phyloP scores from a whole-genome alignment of 2,113 vertebrate genomes.

The Glaucidium brasilianum region DNA sequence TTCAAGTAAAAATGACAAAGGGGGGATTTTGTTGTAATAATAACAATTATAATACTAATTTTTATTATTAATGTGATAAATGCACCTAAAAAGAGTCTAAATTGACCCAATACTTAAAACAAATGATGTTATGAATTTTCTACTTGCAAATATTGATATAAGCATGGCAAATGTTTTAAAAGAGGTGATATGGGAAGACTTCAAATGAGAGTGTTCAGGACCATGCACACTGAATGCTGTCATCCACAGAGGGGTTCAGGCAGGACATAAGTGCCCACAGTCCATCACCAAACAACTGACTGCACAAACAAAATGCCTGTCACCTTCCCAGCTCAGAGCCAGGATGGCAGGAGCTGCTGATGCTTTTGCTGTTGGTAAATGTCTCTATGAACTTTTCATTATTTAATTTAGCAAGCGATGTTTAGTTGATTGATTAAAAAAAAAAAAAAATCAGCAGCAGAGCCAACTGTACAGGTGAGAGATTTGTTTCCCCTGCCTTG shows the following conservation, averaged over 20 bases:
- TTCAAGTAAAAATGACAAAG: neutral
- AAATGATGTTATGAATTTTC: neutral
- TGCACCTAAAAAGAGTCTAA: neutral
- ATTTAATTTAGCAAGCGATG: neutral
- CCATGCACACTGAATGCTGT: accelerated
- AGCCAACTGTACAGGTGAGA: neutral
- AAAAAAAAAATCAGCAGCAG: neutral
- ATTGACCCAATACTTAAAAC: neutral
- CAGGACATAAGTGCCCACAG: accelerated
- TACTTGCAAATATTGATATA: neutral
- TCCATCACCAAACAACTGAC: neutral
- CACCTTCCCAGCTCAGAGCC: neutral
- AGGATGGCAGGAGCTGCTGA: neutral
- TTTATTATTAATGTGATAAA: neutral
- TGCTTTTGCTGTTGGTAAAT: neutral
- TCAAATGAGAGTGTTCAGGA: neutral
- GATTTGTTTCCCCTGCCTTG: neutral
- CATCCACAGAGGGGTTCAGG: neutral
- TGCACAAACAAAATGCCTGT: neutral
- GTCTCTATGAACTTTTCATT: neutral
- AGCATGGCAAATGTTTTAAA: neutral
- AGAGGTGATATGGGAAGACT: neutral
- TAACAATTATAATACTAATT: neutral
- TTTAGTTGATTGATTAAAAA: neutral
- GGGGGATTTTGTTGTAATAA: neutral